A percentile compares a stretch with the other conserved stretches of the same genome.
phyloP scores from a whole-genome alignment of 1,140 invertebrate genomes.

The Sycophaga agraensis region DNA sequence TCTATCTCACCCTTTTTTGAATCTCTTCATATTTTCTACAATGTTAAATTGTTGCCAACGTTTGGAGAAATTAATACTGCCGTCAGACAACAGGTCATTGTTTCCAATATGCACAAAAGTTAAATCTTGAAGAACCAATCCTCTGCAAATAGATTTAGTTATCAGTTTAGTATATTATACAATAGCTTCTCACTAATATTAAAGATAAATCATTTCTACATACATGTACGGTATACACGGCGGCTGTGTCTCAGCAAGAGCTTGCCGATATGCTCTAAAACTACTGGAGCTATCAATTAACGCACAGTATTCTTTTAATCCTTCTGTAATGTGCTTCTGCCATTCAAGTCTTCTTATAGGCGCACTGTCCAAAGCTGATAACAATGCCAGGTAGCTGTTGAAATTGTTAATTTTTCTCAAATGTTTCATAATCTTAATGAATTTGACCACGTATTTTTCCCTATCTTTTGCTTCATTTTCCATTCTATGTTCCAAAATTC shows the following conservation, averaged over 20 bases:
- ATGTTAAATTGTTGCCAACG: slow-evolving; percentile 98
- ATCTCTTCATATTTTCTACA: slow-evolving; percentile 95
- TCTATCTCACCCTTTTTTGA: slow-evolving; percentile 84
- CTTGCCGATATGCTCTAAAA: slow-evolving; percentile 92
- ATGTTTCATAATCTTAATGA: slow-evolving; percentile 98
- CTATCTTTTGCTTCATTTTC: slow-evolving; percentile 87
- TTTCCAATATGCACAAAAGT: slow-evolving; percentile 99
- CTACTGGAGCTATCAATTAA: slow-evolving; percentile 95
- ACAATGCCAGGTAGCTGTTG: slow-evolving; percentile 94
- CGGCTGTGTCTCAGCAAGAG: slow-evolving; percentile 89
- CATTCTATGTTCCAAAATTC: slow-evolving; percentile 68
- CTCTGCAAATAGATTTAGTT: too few relatives aligned
- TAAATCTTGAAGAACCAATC: slow-evolving; percentile 95
- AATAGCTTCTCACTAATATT: too few relatives aligned
- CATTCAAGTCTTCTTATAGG: slow-evolving; percentile 93
- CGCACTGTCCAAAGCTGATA: slow-evolving; percentile 95
- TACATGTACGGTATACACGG: slow-evolving; percentile 99
- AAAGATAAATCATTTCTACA: slow-evolving; percentile 48
- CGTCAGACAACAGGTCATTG: slow-evolving; percentile 82
- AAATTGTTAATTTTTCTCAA: slow-evolving; percentile 97
- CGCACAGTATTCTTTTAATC: slow-evolving; percentile 89
- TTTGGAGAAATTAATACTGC: slow-evolving; percentile 94
- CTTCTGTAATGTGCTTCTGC: slow-evolving; percentile 90
- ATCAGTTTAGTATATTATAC: too few relatives aligned
- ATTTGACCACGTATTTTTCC: slow-evolving; percentile 95